Evolutionary conservation across 2,113 vertebrate species (phyloP), one percentile per base, ranked within the genome.

Genomic region (Lophotis ruficrista): DNA sequence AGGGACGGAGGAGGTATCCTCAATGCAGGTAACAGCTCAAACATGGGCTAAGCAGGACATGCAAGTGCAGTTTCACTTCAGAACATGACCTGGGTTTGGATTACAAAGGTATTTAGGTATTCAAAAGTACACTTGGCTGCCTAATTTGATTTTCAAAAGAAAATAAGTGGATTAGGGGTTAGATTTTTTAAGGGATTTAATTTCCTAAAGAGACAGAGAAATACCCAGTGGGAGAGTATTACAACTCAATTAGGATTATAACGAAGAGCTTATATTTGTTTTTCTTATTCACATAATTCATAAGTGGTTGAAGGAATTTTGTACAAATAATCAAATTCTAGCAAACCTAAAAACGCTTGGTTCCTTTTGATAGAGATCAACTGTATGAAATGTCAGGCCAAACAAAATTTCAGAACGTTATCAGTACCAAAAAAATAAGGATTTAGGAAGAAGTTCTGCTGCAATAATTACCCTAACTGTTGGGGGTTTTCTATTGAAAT

Each of bases 141-240:
- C 65, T 84, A 53, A 91, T 76, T 87, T 82, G 81, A 76, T 87
- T 96, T 95, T 85, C 87, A 65, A 91, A 94, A 84, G 89, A 78
- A 95, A 97, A 56, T 94, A 97, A 96, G 51, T 91, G 87, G 93
- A 96, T 97, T 96, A 96, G 24, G 60, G 61, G 81, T 61, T 89
- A 79, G 64, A 84, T 91, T 81, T 92, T 94, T 94, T 43, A 76
- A 60, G 65, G 94, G 89, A 85, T 96, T 96, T 94, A 85, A 60
- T 87, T 84, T 87, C 73, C 81, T 89, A 37, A 64, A 47, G 93
- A 61, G 72, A 83, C 77, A 68, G 48, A 91, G 45, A 54, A 85
- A 70, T 50, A 72, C 77, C 69, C 84, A 57, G 38, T 87, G 87
- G 89, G 93, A 94, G 83, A 83, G 77, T 45, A 92, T 76, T 94